These are phyloP conservation scores for Parasteatoda lunata DNA, from an alignment of 2,888 invertebrate genomes.

Conservation along the genomic window DNA sequence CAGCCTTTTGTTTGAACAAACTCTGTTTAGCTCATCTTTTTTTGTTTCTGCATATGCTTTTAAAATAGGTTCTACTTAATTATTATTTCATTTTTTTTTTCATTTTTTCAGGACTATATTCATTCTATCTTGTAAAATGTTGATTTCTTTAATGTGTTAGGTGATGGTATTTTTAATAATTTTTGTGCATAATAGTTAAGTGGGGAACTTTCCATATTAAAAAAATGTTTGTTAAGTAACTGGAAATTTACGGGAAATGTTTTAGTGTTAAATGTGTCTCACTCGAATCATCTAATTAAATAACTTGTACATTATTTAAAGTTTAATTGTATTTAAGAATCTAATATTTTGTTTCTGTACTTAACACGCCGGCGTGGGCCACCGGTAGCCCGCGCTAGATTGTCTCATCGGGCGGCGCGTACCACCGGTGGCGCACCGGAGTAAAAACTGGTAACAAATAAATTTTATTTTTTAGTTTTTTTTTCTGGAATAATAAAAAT, in stretches of 20 bases:
- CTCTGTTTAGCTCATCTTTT: background rate
- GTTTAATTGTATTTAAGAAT: background rate
- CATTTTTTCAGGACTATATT: background rate
- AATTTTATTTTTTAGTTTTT: no score
- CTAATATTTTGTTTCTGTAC: background rate
- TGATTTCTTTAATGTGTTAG: no score
- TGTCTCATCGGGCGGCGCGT: no score
- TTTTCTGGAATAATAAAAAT: no score
- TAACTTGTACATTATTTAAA: background rate
- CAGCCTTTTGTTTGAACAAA: background rate
- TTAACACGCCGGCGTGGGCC: no score
- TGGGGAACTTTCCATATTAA: constrained; percentile 19
- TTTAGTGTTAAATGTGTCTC: constrained; percentile 8
- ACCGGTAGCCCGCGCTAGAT: no score
- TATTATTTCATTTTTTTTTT: constrained; percentile 1
- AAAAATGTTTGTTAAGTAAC: constrained; percentile 1
- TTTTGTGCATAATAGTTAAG: constrained; percentile 1
- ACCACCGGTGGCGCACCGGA: no score
- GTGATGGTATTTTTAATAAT: constrained; percentile 1
- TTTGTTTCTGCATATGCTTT: background rate
- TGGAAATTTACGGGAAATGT: constrained; percentile 68
- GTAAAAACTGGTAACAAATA: no score
- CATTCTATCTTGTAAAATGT: no score
- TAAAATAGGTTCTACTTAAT: constrained; percentile 1
- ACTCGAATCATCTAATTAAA: background rate